A percentile compares a stretch with the other conserved stretches of the same genome.
phyloP scores from a whole-genome alignment of 2,797 vertebrate species.

The Tapirus indicus region DNA sequence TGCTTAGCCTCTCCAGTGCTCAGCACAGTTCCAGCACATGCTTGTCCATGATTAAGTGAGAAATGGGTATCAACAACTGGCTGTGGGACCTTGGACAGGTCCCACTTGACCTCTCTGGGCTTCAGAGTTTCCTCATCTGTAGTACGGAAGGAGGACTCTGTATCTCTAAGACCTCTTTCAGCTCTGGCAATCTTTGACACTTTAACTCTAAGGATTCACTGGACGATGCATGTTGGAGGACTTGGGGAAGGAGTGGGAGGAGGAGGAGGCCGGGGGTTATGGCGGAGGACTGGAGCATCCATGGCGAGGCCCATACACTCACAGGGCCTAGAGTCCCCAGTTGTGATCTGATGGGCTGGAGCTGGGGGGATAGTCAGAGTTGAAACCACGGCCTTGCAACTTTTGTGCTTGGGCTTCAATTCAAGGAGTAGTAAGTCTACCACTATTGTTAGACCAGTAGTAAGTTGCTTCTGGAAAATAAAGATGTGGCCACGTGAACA shows the following conservation, averaged over 20 bases:
- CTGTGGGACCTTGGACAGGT: neutral
- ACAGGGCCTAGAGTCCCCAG: neutral
- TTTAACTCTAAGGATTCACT: neutral
- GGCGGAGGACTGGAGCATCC: neutral
- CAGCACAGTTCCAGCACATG: neutral
- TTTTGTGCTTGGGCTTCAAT: neutral
- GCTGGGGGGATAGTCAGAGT: neutral
- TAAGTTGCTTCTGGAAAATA: neutral
- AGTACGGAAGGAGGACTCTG: neutral
- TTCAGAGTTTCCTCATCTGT: neutral
- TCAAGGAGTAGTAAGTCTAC: neutral
- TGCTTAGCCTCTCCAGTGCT: neutral
- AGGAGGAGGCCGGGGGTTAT: neutral
- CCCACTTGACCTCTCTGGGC: neutral
- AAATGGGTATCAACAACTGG: neutral
- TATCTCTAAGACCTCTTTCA: neutral
- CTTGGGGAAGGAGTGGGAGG: too few species aligned
- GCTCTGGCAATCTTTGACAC: neutral
- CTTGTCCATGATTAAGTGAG: neutral
- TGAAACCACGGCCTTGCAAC: neutral
- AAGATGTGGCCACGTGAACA: fast-evolving
- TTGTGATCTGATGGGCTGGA: neutral
- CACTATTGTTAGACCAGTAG: neutral
- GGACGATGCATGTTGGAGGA: neutral
- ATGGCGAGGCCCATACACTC: fast-evolving